Percentiles rank a stretch among this genome's conserved stretches.
Conservation (phyloP, 2,888 invertebrate species). For the Pseudococcus viburni region DNA sequence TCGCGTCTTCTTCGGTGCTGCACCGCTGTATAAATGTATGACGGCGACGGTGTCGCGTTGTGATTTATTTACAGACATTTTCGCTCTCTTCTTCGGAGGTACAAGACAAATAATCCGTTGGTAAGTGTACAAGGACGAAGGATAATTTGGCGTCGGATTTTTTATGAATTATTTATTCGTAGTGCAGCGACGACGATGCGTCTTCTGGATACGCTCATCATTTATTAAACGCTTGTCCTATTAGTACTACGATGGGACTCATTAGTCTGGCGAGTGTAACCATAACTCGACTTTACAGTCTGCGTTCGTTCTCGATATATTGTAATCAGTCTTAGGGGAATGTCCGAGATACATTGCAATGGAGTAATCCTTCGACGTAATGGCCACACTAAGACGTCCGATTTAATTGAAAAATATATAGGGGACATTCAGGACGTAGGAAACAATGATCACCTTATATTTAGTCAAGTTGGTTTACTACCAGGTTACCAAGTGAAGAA, state of each 20-base stretch:
- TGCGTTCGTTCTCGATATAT: background rate
- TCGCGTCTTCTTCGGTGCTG: constrained; percentile 6
- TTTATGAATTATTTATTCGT: constrained; percentile 36
- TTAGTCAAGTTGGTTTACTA: no score
- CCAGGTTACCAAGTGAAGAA: no score
- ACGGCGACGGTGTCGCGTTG: background rate
- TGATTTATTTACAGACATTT: background rate
- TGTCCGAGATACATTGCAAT: background rate
- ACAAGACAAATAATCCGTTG: background rate
- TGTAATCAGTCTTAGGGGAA: background rate
- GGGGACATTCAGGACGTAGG: background rate
- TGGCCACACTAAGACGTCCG: background rate
- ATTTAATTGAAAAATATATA: background rate
- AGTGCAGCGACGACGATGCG: background rate
- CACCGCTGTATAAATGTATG: background rate
- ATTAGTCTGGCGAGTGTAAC: background rate
- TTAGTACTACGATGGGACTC: constrained; percentile 9
- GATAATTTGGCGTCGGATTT: background rate
- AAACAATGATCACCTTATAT: no score
- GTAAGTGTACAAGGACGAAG: background rate
- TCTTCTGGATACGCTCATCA: background rate
- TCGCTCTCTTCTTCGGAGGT: background rate
- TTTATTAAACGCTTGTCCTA: constrained; percentile 10
- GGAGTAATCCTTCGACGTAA: background rate
- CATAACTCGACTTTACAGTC: no score